Conservation (phyloP, 2,797 vertebrate species). For the Eleutherodactylus coqui region DNA sequence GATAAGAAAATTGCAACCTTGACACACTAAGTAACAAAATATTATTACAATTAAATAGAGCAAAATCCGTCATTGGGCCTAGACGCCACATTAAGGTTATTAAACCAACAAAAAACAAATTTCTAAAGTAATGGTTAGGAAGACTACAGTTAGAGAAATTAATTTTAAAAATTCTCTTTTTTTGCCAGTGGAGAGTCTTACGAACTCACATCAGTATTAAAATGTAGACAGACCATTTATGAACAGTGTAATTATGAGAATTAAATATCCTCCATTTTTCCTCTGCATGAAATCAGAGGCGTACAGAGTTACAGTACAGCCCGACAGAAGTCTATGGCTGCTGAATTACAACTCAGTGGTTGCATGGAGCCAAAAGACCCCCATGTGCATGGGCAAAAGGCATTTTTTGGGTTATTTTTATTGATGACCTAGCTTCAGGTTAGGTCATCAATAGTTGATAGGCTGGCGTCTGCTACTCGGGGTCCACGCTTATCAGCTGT, state of each 20-base stretch:
- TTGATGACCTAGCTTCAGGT: no score
- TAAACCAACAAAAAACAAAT: conserved; percentile 7
- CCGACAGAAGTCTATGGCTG: not conserved
- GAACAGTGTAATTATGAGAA: not conserved
- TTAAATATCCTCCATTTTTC: not conserved
- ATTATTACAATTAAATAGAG: conserved; percentile 78
- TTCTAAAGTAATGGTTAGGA: not conserved
- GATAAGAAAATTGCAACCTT: conserved; percentile 84
- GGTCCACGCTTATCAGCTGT: no score
- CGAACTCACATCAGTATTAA: not conserved
- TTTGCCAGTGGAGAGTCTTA: not conserved
- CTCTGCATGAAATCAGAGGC: not conserved
- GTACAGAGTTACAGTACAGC: not conserved
- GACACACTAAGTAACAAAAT: conserved; percentile 78
- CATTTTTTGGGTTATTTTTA: no score
- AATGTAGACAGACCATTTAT: not conserved
- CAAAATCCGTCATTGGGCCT: conserved; percentile 22
- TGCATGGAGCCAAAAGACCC: not conserved
- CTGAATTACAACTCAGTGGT: not conserved
- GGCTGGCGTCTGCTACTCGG: no score
- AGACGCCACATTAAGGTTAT: conserved; percentile 59
- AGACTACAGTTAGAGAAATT: not conserved
- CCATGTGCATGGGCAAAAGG: no score
- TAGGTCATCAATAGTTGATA: no score
- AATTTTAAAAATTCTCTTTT: not conserved